Evolutionary conservation across 2,113 vertebrate genomes (phyloP), one percentile per base, ranked within the genome.

Genomic region (Upupa epops): DNA sequence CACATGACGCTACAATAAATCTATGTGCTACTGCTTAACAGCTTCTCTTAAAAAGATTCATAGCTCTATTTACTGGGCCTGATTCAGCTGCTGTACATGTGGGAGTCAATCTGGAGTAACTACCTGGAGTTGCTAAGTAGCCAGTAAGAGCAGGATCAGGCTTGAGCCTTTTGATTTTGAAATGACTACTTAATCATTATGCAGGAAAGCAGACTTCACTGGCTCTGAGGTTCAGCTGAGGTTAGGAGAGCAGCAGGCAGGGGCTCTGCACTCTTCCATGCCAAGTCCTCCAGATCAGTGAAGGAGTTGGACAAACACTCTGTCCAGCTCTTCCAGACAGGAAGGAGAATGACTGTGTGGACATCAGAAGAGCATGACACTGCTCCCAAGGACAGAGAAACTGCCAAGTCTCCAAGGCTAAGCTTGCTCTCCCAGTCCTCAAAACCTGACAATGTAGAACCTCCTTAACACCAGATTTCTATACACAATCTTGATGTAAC

Each of bases 21-120:
- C 95, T 68, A 34, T 40, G 86, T 91, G 95, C 71, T 87, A 85
- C 91, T 7, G 90, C 86, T 83, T 96, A 95, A 93, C 86, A 90
- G 95, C 91, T 92, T 94, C 94, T 93, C 92, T 94, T 96, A 92
- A 94, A 96, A 90, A 93, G 96, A 96, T 93, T 94, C 96, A 96
- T 58, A 63, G 95, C 81, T 94, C 94, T 95, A 83, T 92, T 93
- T 92, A 92, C 86, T 49, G 86, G 86, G 86, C 68, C 95, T 91
- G 68, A 93, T 93, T 90, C 93, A 48, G 86, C 74, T 73, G 66
- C 71, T 52, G 17, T 36, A 51, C 29, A 29, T n/a, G 59, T 28
- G 20, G 42, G 66, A 88, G 78, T 76, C 95, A 92, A 92, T 42
- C 74, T 68, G 77, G 59, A 96, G 71, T 59, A 87, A 87, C 37